Base-by-base conservation (phyloP, 2,113 vertebrate genomes). In the Laticauda colubrina region DNA sequence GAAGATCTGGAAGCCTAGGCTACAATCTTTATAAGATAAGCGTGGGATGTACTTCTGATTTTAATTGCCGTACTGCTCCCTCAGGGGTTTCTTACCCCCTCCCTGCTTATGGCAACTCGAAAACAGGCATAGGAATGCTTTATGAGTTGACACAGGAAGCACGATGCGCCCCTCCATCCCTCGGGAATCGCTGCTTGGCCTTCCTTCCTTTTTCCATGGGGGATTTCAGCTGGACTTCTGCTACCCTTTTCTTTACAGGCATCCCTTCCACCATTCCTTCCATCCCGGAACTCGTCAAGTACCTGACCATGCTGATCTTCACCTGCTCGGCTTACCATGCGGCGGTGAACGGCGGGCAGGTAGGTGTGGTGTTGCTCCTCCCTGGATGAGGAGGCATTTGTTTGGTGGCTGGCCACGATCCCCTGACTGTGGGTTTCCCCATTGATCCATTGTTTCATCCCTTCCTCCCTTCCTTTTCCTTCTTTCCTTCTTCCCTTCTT, bases 271-370 rank as follows among this genome's bases (percentile, higher is more conserved):
- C 91, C 2, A 94, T 98, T 59, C 88, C 92, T 11, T 95, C 96
- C 48, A 94, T 86, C 92, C 93, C 91, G 15, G 97, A 98, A 92
- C 85, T 97, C 24, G 92, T 92, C 87, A 96, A 96, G 94, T 98
- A 97, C n/a, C 86, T 98, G 90, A 98, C 98, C 48, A 97, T 97
- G 97, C 85, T 97, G 69, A 96, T 98, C 85, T 98, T 96, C 93
- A 96, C 94, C n/a, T 96, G 96, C 43, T 97, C 98, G 0, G 98
- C 98, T 34, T 96, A 98, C 23, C 98, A 99, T 0, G 95, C 98
- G 0, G 98, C 98, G 0, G 97, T 99, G 24, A 98, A 98, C 94
- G 98, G 98, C 89, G 98, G 98, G 20, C 98, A 98, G 98, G 98
- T 98, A 43, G 91, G 94, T 26, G 34, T 24, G 14, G 21, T 15